Percentiles rank a stretch among this genome's conserved stretches.
These are phyloP conservation scores for Cyanoramphus novaezelandiae DNA, from an alignment of 2,113 vertebrate species.

Conservation along the genomic window DNA sequence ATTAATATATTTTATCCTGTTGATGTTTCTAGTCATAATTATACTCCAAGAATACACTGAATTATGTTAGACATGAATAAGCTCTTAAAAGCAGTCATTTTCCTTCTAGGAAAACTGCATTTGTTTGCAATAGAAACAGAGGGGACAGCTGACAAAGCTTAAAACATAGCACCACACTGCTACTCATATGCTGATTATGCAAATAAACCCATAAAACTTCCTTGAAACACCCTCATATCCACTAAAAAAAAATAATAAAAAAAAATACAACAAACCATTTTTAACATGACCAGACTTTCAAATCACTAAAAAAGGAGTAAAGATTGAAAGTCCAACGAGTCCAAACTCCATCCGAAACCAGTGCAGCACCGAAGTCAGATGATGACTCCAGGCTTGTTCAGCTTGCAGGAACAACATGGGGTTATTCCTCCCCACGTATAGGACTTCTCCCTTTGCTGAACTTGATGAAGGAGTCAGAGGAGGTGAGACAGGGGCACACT, in stretches of 20 bases:
- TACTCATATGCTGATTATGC: background rate
- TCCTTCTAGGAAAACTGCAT: background rate
- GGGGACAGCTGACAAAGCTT: background rate
- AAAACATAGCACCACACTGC: background rate
- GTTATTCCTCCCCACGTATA: background rate
- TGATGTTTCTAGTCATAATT: constrained; percentile 3
- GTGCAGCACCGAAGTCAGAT: background rate
- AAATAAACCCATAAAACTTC: background rate
- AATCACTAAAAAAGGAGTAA: background rate
- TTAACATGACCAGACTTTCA: background rate
- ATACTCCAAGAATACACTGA: background rate
- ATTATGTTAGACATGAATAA: background rate
- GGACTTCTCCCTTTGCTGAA: background rate
- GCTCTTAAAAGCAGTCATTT: background rate
- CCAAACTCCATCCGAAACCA: background rate
- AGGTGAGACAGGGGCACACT: background rate
- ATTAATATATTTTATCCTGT: constrained; percentile 20
- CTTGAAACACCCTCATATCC: background rate
- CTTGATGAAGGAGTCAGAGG: background rate
- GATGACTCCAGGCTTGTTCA: background rate
- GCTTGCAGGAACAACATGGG: fast-evolving
- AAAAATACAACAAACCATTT: background rate
- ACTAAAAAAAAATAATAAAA: background rate
- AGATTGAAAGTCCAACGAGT: fast-evolving
- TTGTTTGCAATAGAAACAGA: background rate